Percentiles rank a stretch among this genome's conserved stretches.
Evolutionary conservation across 2,888 invertebrate genomes (phyloP).

Genomic region (Teleiodes luculella): DNA sequence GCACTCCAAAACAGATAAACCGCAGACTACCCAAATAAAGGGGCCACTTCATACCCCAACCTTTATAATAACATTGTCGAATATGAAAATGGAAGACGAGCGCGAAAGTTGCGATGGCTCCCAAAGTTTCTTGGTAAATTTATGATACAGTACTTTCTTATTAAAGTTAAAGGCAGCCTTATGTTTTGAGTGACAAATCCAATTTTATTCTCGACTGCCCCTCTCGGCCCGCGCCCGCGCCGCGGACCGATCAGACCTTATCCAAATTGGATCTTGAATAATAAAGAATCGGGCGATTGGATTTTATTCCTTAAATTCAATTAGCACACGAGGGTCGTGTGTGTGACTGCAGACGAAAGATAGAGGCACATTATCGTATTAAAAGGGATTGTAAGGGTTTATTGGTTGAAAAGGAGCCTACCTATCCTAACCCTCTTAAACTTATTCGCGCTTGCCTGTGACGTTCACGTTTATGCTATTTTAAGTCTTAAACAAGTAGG

Average conservation of each 20-base stretch:
- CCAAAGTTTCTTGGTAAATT: slow-evolving; percentile 22
- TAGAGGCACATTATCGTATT: slow-evolving; percentile 75
- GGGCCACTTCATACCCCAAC: not conserved
- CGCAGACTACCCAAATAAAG: slow-evolving; percentile 9
- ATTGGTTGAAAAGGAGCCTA: slow-evolving; percentile 41
- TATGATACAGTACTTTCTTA: slow-evolving; percentile 35
- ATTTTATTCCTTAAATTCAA: slow-evolving; percentile 81
- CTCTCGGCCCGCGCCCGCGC: slow-evolving; percentile 51
- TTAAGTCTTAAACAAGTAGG: slow-evolving; percentile 2
- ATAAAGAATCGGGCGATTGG: slow-evolving; percentile 80
- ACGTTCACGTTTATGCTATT: not conserved
- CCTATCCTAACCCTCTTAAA: slow-evolving; percentile 16
- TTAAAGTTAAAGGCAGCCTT: slow-evolving; percentile 64
- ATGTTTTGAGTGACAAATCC: slow-evolving; percentile 79
- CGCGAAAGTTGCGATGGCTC: slow-evolving; percentile 12
- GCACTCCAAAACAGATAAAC: slow-evolving; percentile 8
- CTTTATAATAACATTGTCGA: not conserved
- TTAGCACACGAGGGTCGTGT: slow-evolving; percentile 77
- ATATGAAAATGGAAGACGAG: slow-evolving; percentile 1
- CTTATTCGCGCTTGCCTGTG: not conserved
- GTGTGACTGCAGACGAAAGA: slow-evolving; percentile 76
- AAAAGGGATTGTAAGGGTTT: slow-evolving; percentile 65
- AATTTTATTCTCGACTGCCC: slow-evolving; percentile 77
- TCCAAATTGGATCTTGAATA: slow-evolving; percentile 81
- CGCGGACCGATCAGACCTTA: slow-evolving; percentile 77